These are phyloP conservation scores for Meandrusa payeni DNA, from an alignment of 2,888 invertebrate genomes.

Conservation along the genomic window DNA sequence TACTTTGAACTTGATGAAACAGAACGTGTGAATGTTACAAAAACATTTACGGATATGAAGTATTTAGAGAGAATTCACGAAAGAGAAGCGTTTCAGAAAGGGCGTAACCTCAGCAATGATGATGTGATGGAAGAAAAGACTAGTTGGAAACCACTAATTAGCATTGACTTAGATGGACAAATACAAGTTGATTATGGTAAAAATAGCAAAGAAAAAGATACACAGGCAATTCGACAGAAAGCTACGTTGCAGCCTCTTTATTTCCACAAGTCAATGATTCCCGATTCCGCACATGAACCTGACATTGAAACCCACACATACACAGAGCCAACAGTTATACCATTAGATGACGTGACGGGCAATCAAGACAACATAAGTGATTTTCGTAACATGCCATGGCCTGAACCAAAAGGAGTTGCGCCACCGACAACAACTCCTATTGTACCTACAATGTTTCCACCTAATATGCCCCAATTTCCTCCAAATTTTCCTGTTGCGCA, in stretches of 20 bases:
- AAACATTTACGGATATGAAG: conserved; percentile 94
- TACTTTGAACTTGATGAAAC: conserved; percentile 98
- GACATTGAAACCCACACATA: conserved; percentile 89
- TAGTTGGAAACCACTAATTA: conserved; percentile 86
- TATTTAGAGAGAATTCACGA: conserved; percentile 93
- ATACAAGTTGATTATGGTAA: conserved; percentile 85
- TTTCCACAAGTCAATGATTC: conserved; percentile 90
- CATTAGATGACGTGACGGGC: conserved; percentile 92
- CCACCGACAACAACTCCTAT: conserved; percentile 54
- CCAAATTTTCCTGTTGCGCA: conserved; percentile 68
- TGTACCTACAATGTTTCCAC: conserved; percentile 71
- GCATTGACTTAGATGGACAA: conserved; percentile 85
- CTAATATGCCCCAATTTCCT: conserved; percentile 67
- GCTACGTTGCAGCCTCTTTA: conserved; percentile 91
- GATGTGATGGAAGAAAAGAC: conserved; percentile 92
- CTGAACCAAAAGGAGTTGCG: conserved; percentile 87
- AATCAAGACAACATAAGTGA: conserved; percentile 90
- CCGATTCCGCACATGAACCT: conserved; percentile 93
- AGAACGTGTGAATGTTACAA: conserved; percentile 96
- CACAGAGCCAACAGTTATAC: conserved; percentile 90
- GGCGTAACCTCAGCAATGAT: conserved; percentile 87
- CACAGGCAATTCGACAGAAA: conserved; percentile 93
- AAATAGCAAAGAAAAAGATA: conserved; percentile 92
- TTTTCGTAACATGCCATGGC: conserved; percentile 89
- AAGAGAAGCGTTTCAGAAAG: conserved; percentile 89